Evolutionary conservation across 2,888 invertebrate species (phyloP).

Genomic region (Nymphalis urticae): DNA sequence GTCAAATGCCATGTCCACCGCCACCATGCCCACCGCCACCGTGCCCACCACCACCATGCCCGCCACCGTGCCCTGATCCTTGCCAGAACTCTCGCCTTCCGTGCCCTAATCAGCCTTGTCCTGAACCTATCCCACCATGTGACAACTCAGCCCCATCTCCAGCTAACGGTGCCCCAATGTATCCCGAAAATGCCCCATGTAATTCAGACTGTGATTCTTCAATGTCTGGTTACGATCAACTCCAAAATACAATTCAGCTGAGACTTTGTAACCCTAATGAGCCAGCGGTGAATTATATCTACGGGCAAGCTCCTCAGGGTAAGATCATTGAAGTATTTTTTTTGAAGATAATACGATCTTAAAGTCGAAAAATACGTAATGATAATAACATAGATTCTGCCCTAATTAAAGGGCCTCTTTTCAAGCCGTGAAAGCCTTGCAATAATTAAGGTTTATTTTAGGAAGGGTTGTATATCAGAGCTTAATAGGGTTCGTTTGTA

Average conservation of each 20-base stretch:
- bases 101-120: slow-evolving; percentile 16
- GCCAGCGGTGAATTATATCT: slow-evolving; percentile 48
- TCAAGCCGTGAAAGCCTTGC: too few relatives aligned
- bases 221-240: background rate
- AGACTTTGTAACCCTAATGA: slow-evolving; percentile 55
- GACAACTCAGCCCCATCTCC: slow-evolving; percentile 15
- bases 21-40: background rate
- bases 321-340: slow-evolving; percentile 18
- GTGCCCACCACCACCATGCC: background rate
- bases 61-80: slow-evolving; percentile 6
- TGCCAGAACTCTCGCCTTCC: too few relatives aligned
- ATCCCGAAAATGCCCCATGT: background rate
- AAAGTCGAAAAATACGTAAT: too few relatives aligned
- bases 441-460: too few relatives aligned
- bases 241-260: slow-evolving; percentile 46
- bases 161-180: too few relatives aligned
- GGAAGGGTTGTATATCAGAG: too few relatives aligned
- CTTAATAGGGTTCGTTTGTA: too few relatives aligned
- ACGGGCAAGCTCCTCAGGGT: slow-evolving; percentile 63
- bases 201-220: slow-evolving; percentile 22
- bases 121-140: slow-evolving; percentile 15
- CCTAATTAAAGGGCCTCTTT: too few relatives aligned
- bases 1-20: background rate
- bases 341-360: too few relatives aligned
- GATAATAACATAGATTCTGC: too few relatives aligned